Evolutionary conservation across 2,797 vertebrate species (phyloP), one percentile per base, ranked within the genome.

Genomic region (Botia kubotai): DNA sequence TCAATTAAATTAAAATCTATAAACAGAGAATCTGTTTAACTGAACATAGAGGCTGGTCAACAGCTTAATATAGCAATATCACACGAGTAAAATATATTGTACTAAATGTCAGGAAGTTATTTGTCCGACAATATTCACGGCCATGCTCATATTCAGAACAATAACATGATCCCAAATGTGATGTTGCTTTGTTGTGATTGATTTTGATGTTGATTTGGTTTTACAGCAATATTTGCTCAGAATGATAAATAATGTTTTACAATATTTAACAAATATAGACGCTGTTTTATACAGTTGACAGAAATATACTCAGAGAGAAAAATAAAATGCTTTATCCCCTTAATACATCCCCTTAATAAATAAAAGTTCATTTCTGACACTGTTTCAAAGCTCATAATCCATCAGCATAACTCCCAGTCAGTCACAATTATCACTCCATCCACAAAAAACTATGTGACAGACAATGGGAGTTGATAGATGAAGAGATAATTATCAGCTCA

Each of bases 401-500:
- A 55, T 19, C 57, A 63, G 17, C n/a, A 71, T 39, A 52, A 62
- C 46, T 68, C 58, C 53, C 6, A 75, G 74, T 70, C 29, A 69
- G 26, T 69, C 66, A 66, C 16, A 55, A 33, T 71, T 66, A 67
- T 52, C 11, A 33, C 67, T 71, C 53, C 65, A 79, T 39, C 50
- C 60, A 69, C 66, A 67, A 43, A 76, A 72, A 79, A 46, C 62
- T 12, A 14, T 52, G 26, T 72, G 76, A 53, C 79, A 82, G 72
- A 82, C 66, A 86, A 82, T 69, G 52, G 60, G 50, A 76, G 43
- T 36, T 83, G 82, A 81, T 83, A 62, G 79, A 79, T 79, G 68
- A 76, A 69, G 69, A 81, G 74, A 78, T 79, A 65, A 86, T 86
- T 72, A 53, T 69, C 75, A 79, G 82, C 67, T 76, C 55, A 80